Conservation (phyloP, 2,113 vertebrate genomes). For the Melanotaenia duboulayi region DNA sequence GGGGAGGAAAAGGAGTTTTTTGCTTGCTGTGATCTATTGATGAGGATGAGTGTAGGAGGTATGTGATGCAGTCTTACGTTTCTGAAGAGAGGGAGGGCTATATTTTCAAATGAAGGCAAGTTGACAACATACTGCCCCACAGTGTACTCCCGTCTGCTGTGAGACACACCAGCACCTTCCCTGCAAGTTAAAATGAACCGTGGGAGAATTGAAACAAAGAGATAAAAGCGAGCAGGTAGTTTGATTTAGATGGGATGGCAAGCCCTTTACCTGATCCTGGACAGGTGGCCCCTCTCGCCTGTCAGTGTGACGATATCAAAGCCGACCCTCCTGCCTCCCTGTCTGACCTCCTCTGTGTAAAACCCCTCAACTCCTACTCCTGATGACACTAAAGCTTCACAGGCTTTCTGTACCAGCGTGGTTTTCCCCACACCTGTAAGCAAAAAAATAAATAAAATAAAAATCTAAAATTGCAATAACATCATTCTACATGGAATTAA, state of each 20-base stretch:
- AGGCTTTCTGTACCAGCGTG: slow-evolving; percentile 91
- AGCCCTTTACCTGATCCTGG: slow-evolving; percentile 88
- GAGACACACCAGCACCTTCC: slow-evolving; percentile 58
- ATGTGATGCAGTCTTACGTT: slow-evolving; percentile 81
- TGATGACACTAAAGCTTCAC: slow-evolving; percentile 83
- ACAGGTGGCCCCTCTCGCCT: slow-evolving; percentile 88
- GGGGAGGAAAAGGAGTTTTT: slow-evolving; percentile 20
- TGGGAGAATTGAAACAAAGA: slow-evolving; percentile 24
- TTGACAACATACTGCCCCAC: slow-evolving; percentile 94
- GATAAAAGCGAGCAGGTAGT: slow-evolving; percentile 20
- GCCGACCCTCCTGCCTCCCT: slow-evolving; percentile 89
- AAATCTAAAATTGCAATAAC: background rate
- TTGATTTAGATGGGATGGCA: slow-evolving; percentile 21
- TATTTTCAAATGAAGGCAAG: slow-evolving; percentile 89
- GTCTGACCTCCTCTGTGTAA: slow-evolving; percentile 95
- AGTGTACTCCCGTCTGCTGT: slow-evolving; percentile 79
- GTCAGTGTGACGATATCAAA: slow-evolving; percentile 95
- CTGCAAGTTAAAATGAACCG: slow-evolving; percentile 53
- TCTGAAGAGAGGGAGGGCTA: slow-evolving; percentile 89
- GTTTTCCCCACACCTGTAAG: slow-evolving; percentile 94
- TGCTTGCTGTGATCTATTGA: slow-evolving; percentile 55
- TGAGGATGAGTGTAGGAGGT: slow-evolving; percentile 26
- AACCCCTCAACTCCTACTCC: slow-evolving; percentile 89
- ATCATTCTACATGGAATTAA: background rate
- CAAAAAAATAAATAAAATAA: slow-evolving; percentile 19